These are phyloP conservation scores for Mohoua ochrocephala DNA, from an alignment of 2,113 vertebrate species.

Conservation along the genomic window DNA sequence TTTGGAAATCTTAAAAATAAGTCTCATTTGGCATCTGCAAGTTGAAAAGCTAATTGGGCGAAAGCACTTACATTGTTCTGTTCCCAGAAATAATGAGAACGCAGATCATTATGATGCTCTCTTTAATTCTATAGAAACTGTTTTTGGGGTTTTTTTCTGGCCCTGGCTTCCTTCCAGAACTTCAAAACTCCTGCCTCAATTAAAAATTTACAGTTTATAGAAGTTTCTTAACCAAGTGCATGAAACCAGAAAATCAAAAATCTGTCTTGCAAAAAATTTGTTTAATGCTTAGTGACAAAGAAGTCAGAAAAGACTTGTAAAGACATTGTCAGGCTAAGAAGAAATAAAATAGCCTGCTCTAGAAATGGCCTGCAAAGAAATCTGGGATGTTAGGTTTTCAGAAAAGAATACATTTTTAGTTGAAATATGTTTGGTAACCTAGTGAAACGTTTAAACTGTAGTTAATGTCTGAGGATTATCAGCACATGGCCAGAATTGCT, in stretches of 20 bases:
- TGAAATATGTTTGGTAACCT: background rate
- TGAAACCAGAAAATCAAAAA: background rate
- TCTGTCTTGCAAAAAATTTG: background rate
- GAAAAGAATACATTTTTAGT: background rate
- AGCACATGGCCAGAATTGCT: background rate
- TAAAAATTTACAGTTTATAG: background rate
- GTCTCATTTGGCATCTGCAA: constrained; percentile 14
- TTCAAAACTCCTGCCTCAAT: background rate
- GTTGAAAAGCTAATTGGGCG: constrained; percentile 43
- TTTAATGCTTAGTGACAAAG: background rate
- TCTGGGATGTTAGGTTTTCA: background rate
- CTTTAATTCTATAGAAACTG: background rate
- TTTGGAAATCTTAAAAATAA: constrained; percentile 32
- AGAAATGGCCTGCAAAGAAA: background rate
- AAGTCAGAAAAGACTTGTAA: background rate
- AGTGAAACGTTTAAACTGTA: background rate
- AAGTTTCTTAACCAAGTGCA: background rate
- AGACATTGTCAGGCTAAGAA: background rate
- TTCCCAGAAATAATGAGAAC: background rate
- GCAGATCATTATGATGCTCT: background rate
- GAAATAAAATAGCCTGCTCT: background rate
- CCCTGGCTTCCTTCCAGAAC: constrained; percentile 1
- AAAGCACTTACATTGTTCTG: constrained; percentile 29
- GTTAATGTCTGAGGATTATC: background rate
- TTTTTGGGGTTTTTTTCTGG: background rate